Base-by-base conservation (phyloP, 92 coral and sea anemone genomes). In the Chrysogorgia sp. region DNA sequence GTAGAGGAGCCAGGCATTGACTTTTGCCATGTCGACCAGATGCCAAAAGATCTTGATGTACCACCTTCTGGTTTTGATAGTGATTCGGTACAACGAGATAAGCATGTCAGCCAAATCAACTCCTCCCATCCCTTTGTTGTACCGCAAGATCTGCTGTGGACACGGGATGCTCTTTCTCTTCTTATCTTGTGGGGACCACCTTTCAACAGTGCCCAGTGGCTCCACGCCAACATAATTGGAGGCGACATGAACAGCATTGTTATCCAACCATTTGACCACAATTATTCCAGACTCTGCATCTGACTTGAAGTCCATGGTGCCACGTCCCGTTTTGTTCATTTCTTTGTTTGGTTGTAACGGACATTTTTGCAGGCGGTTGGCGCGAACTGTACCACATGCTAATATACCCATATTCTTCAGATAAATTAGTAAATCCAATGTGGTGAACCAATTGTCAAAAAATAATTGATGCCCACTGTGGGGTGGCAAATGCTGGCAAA, bases 61-160 rank as follows among this genome's bases (percentile, higher is more conserved):
- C 79, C 79, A 72, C 30, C 79, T 48, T 52, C 45, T 72, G n/a
- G 32, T 72, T 31, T 72, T 72, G 28, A 28, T 33, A 28, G 2
- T 14, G 15, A 72, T 72, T 32, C 58, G 47, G 25, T 72, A 72
- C 40, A 72, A 52, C 19, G 82, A 58, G 20, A 76, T 58, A 41
- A 76, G 71, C 82, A 76, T 59, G 34, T 58, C 71, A 32, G 81
- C 81, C 57, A 25, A 25, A 57, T 74, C 80, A 34, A 75, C n/a
- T n/a, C n/a, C n/a, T n/a, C n/a, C n/a, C n/a, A n/a, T 67, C 6
- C 82, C 82, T 45, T 76, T 60, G 82, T 76, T 76, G 82, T 76
- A 76, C 15, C 40, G 14, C 35, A 30, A 9, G n/a, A 76, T 32
- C 13, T 58, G 32, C 25, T 61, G 55, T 34, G 82, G 71, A 30